A percentile compares a stretch with the other conserved stretches of the same genome.
These are phyloP conservation scores for Allophyes oxyacanthae DNA, from an alignment of 2,888 invertebrate species.

Conservation along the genomic window DNA sequence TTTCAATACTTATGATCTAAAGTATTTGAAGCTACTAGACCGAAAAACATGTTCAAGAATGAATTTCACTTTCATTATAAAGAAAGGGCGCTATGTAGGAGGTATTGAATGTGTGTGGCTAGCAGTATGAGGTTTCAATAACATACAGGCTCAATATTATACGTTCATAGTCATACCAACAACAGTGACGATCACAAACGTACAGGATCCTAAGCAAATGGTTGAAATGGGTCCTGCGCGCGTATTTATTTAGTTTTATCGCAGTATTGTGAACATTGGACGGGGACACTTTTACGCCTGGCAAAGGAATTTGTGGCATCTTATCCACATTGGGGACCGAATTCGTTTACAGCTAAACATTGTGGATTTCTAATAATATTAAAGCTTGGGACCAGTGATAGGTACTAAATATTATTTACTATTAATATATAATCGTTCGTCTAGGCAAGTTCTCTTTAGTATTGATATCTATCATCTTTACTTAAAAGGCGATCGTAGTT, in stretches of 20 bases:
- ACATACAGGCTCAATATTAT: slow-evolving; percentile 32
- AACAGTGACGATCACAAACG: slow-evolving; percentile 43
- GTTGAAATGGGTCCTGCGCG: slow-evolving; percentile 68
- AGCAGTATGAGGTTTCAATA: slow-evolving; percentile 9
- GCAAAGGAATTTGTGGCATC: slow-evolving; percentile 62
- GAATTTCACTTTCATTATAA: slow-evolving; percentile 33
- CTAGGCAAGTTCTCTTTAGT: slow-evolving; percentile 22
- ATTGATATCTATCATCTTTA: slow-evolving; percentile 14
- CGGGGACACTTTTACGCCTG: slow-evolving; percentile 64
- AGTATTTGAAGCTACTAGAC: neutral
- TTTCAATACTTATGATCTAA: slow-evolving; percentile 2
- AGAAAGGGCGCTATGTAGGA: slow-evolving; percentile 25
- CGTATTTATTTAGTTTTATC: slow-evolving; percentile 76
- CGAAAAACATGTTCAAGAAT: slow-evolving; percentile 11
- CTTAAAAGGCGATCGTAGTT: slow-evolving; percentile 32
- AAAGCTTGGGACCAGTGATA: slow-evolving; percentile 6
- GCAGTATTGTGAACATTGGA: slow-evolving; percentile 66
- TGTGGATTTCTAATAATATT: slow-evolving; percentile 16
- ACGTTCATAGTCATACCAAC: slow-evolving; percentile 3
- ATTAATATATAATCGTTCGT: slow-evolving; percentile 38
- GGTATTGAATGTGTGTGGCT: slow-evolving; percentile 28
- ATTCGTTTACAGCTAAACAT: slow-evolving; percentile 36
- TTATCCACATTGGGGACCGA: slow-evolving; percentile 49
- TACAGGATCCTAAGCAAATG: slow-evolving; percentile 76
- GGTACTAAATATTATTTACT: slow-evolving; percentile 19